Evolutionary conservation across 2,888 invertebrate genomes (phyloP).

Genomic region (Aquatica leii): DNA sequence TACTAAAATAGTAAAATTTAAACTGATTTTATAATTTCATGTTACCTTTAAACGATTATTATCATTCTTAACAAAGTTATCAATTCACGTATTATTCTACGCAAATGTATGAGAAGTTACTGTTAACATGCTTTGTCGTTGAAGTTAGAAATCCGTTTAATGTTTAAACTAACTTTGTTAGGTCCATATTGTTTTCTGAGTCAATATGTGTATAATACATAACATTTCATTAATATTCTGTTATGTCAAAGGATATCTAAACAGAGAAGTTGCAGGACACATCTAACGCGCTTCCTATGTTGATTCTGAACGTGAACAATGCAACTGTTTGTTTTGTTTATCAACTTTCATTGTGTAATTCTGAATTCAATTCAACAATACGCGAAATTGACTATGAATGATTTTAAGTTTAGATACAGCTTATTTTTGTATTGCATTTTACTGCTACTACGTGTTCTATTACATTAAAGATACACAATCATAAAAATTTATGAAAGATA

Average conservation of each 20-base stretch:
- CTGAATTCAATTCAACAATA: conserved; percentile 8
- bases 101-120: no score
- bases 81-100: no score
- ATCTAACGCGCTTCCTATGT: conserved; percentile 30
- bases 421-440: conserved; percentile 21
- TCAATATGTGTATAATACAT: conserved; percentile 45
- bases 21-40: no score
- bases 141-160: conserved; percentile 41
- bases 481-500: conserved; percentile 49
- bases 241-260: conserved; percentile 47
- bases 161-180: conserved; percentile 47
- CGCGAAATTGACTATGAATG: not conserved
- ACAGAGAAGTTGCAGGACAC: conserved; percentile 34
- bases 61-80: no score
- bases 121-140: conserved; percentile 35
- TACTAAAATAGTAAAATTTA: no score
- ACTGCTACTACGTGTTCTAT: conserved; percentile 15
- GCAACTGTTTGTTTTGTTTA: conserved; percentile 25
- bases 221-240: no score
- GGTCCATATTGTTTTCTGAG: conserved; percentile 41
- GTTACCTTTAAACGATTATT: no score
- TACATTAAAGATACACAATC: conserved; percentile 47
- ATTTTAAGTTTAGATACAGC: not conserved
- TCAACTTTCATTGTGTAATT: conserved; percentile 21
- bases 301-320: conserved; percentile 27